Conservation (phyloP, 2,797 vertebrate species). For the Sebastes oblongus region DNA sequence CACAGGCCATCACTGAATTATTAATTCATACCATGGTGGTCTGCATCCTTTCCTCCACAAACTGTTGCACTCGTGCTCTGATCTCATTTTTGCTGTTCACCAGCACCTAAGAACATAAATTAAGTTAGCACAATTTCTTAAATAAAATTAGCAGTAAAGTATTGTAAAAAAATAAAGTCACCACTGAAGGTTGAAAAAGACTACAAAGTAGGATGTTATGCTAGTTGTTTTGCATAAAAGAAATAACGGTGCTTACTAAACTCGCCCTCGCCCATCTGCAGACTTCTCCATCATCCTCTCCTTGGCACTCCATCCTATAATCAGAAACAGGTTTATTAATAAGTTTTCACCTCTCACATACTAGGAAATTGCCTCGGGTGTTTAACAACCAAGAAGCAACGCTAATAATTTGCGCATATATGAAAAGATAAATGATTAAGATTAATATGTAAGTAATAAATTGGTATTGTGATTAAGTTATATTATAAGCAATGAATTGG, state of each 20-base stretch:
- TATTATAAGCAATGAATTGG: too few species aligned
- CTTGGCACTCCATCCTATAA: slow-evolving; percentile 47
- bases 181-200: background rate
- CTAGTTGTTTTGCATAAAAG: background rate
- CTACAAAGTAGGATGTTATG: background rate
- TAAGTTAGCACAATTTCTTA: background rate
- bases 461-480: too few species aligned
- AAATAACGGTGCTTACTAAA: slow-evolving; percentile 42
- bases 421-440: too few species aligned
- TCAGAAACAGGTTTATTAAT: background rate
- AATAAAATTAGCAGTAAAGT: background rate
- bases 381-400: background rate
- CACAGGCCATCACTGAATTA: background rate
- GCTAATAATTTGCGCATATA: background rate
- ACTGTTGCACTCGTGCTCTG: slow-evolving; percentile 80
- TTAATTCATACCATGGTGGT: slow-evolving; percentile 88
- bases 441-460: too few species aligned
- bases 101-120: slow-evolving; percentile 71
- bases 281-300: slow-evolving; percentile 30
- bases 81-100: slow-evolving; percentile 69
- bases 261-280: slow-evolving; percentile 52
- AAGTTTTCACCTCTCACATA: background rate
- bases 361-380: background rate
- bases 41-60: slow-evolving; percentile 89
- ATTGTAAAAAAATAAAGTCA: background rate